Evolutionary conservation across 2,888 invertebrate genomes (phyloP).

Genomic region (Perizoma affinitatum): DNA sequence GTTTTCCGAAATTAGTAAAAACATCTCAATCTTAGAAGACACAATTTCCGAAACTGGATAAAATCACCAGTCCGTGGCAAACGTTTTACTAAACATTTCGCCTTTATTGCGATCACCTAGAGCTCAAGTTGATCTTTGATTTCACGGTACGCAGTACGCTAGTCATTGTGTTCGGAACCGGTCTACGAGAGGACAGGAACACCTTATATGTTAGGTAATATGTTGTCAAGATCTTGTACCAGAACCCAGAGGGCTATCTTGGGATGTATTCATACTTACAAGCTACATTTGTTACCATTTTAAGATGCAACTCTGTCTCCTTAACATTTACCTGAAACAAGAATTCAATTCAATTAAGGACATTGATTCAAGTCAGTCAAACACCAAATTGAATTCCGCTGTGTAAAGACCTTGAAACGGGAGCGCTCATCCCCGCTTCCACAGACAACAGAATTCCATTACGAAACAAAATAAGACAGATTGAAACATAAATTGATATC

Average conservation of each 20-base stretch:
- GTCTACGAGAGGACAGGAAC: slow-evolving; percentile 34
- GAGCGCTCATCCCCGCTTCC: slow-evolving; percentile 28
- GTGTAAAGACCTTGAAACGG: slow-evolving; percentile 32
- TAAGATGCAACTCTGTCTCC: slow-evolving; percentile 14
- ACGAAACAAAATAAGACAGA: slow-evolving; percentile 36
- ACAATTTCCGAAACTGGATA: slow-evolving; percentile 27
- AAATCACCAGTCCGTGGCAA: slow-evolving; percentile 18
- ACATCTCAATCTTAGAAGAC: slow-evolving; percentile 30
- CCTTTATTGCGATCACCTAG: slow-evolving; percentile 25
- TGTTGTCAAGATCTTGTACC: slow-evolving; percentile 27
- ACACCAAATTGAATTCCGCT: slow-evolving; percentile 24
- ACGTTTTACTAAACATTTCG: slow-evolving; percentile 14
- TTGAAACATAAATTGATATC: slow-evolving; percentile 41
- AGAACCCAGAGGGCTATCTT: slow-evolving; percentile 15
- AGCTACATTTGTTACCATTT: slow-evolving; percentile 10
- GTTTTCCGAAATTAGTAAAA: slow-evolving; percentile 34
- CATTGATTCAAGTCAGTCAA: slow-evolving; percentile 23
- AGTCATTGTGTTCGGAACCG: slow-evolving; percentile 36
- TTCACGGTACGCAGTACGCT: slow-evolving; percentile 18
- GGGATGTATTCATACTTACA: slow-evolving; percentile 15
- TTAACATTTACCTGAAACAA: slow-evolving; percentile 37
- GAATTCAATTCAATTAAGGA: slow-evolving; percentile 25
- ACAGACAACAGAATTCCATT: slow-evolving; percentile 37
- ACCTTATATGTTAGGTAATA: slow-evolving; percentile 25
- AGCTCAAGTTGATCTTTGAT: slow-evolving; percentile 14